Conservation (phyloP, 2,797 vertebrate genomes). For the Hippocampus kuda region DNA sequence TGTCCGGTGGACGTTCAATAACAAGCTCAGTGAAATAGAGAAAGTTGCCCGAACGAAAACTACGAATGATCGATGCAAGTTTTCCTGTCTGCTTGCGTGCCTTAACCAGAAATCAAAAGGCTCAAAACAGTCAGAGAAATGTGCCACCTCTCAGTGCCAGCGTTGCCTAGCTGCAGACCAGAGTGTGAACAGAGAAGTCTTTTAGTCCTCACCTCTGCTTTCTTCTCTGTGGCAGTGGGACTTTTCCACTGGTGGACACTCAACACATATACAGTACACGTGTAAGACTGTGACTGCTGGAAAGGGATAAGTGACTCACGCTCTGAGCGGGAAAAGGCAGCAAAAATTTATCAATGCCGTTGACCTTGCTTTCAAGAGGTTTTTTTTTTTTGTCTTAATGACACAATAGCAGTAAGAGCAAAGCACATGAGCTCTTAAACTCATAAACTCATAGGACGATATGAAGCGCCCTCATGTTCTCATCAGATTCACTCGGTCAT, state of each 20-base stretch:
- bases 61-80: not conserved
- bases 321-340: not conserved
- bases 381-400: not conserved
- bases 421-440: too few relatives aligned
- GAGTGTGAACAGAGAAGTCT: conserved; percentile 44
- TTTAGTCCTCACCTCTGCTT: conserved; percentile 31
- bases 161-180: conserved; percentile 39
- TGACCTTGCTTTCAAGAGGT: not conserved
- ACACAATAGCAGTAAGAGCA: too few relatives aligned
- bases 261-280: not conserved
- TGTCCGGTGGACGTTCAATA: too few relatives aligned
- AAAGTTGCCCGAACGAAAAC: not conserved
- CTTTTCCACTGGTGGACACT: conserved; percentile 9
- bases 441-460: too few relatives aligned
- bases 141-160: conserved; percentile 21
- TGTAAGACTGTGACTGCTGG: not conserved
- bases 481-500: too few relatives aligned
- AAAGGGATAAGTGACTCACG: not conserved
- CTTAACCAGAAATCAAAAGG: conserved; percentile 9
- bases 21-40: not conserved
- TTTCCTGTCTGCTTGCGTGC: not conserved
- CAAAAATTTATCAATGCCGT: not conserved
- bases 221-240: not conserved
- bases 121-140: not conserved
- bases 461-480: too few relatives aligned